Base-by-base conservation (phyloP, 2,888 invertebrate genomes). In the Cetonia aurata region DNA sequence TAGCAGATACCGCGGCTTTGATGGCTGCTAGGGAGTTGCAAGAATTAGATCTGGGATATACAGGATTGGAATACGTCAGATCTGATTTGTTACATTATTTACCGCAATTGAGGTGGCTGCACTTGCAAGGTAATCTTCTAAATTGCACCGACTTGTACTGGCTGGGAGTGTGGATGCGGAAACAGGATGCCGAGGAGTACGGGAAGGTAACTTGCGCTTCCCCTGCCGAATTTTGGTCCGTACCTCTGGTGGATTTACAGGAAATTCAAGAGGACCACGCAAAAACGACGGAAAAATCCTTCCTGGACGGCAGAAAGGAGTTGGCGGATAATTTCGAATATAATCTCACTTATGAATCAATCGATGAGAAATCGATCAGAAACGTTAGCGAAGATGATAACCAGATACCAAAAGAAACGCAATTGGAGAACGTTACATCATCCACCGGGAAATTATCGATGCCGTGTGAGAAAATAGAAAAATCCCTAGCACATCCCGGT, bases 1-100 rank as follows among this genome's bases (percentile, higher is more conserved):
- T 95, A 75, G 89, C 90, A 55, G 92, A 93, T 81, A 90, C 91
- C 37, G 91, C 92, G 1, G 90, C 91, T 6, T 84, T 93, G 72
- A 90, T 91, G 25, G 92, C 92, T 1, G 89, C 93, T 78, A 88
- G 90, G 66, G 89, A 90, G 80, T 85, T 95, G 55, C 88, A 90
- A 77, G 89, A 90, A 76, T 84, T 96, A 71, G 90, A 94, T 83
- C 83, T 95, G 71, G 88, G 91, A 75, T 84, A 86, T 74, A 87
- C 88, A 72, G 87, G 87, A 73, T 85, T 94, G 78, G 88, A 89
- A 67, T 87, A 87, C 74, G 86, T 95, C 66, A 88, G 92, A 74
- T 88, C 88, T 69, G 92, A 92, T 81, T 85, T 94, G 70, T 84
- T 91, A 59, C 89, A 89, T 79, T 89, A 90, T 80, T 87, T 94